Evolutionary conservation across 2,888 invertebrate genomes (phyloP), one percentile per base, ranked within the genome.

Genomic region (Drosophila mimetica): DNA sequence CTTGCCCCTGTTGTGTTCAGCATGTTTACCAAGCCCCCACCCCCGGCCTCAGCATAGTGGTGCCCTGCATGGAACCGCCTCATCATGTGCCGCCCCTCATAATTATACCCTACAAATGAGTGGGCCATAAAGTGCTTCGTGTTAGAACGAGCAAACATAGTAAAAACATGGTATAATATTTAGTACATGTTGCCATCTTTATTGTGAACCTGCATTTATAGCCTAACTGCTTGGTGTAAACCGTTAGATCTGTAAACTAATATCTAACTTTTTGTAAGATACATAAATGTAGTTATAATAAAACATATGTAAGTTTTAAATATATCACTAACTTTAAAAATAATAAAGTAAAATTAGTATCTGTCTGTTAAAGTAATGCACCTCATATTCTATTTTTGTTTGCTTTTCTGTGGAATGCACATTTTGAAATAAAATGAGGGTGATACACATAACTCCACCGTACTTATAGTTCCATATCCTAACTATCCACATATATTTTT

Each of bases 11-110:
- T 72, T 71, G 28, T 79, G 67, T 54, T 75, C 73, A 65, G 61
- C 69, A 77, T 86, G 77, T 79, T 86, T 86, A 81, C 87, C 87
- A 71, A 74, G 59, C 66, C 63, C 66, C 67, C 64, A 74, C 59
- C 53, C 69, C 57, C 22, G 11, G 8, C 13, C 52, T 11, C 14
- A 20, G 16, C 22, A 36, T 16, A 25, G 52, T 25, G n/a, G 18
- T 65, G 63, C 41, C 75, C 30, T 30, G 50, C 67, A 61, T 60
- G 58, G 54, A 50, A 71, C 63, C 64, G 54, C 52, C 47, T 46
- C 54, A 53, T 64, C 55, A 39, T 50, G 44, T 14, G 51, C 64
- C 48, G 37, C 41, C 60, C 37, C 53, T 42, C 71, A 71, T 61
- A 71, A 71, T 50, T 47, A 54, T 71, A 61, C 70, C 61, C 70